These are phyloP conservation scores for Spodoptera exigua DNA, from an alignment of 2,888 invertebrate species.

Conservation along the genomic window DNA sequence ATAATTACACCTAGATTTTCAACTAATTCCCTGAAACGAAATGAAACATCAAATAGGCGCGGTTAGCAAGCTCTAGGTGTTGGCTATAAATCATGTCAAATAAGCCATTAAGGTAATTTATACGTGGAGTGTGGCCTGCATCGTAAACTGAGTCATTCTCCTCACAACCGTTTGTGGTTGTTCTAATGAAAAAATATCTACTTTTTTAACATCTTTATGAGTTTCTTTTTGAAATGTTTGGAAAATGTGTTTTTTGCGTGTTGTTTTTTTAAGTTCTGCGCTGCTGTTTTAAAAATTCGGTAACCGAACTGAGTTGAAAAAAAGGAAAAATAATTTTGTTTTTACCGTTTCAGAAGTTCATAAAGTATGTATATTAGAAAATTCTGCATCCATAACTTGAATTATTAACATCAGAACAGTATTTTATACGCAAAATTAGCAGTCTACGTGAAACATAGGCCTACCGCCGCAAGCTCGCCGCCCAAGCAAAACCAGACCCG, in stretches of 20 bases:
- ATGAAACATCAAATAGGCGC: constrained; percentile 53
- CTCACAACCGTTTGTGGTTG: constrained; percentile 44
- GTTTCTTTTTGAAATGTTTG: constrained; percentile 13
- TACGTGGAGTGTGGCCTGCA: constrained; percentile 63
- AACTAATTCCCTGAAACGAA: constrained; percentile 42
- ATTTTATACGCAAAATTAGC: constrained; percentile 36
- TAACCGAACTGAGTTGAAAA: too few species aligned
- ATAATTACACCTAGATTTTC: constrained; percentile 26
- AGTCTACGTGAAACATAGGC: too few species aligned
- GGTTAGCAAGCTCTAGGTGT: constrained; percentile 58
- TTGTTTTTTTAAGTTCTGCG: neutral
- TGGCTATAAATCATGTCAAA: constrained; percentile 72
- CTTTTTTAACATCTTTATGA: constrained; percentile 33
- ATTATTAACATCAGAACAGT: constrained; percentile 36
- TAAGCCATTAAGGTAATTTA: constrained; percentile 76
- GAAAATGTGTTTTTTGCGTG: neutral
- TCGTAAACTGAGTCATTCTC: constrained; percentile 63
- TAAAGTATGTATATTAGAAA: constrained; percentile 41
- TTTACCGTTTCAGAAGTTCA: constrained; percentile 37
- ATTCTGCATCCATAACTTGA: constrained; percentile 47
- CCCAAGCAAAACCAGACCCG: too few species aligned
- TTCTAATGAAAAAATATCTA: constrained; percentile 55
- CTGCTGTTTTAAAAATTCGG: too few species aligned
- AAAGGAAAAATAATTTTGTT: constrained; percentile 46
- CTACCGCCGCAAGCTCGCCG: too few species aligned